Evolutionary conservation across 2,797 vertebrate genomes (phyloP).

Genomic region (Sebastes variabilis): DNA sequence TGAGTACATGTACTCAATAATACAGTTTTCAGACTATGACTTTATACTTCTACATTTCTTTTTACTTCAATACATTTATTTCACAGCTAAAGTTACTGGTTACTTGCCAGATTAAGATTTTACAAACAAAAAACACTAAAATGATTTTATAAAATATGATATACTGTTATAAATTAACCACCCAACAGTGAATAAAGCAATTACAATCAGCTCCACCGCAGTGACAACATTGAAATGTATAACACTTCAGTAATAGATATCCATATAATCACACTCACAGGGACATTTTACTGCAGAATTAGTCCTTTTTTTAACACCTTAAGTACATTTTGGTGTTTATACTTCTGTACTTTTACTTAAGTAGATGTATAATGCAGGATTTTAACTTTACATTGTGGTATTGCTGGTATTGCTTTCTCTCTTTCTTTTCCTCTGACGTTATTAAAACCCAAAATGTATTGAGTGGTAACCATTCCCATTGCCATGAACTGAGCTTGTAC

Average conservation of each 20-base stretch:
- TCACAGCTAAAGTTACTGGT: background rate
- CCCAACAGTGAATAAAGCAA: background rate
- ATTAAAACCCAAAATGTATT: background rate
- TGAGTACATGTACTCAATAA: background rate
- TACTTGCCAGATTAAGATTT: background rate
- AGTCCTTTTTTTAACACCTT: background rate
- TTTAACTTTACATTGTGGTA: background rate
- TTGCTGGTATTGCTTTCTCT: background rate
- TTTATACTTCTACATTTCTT: background rate
- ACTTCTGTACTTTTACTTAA: background rate
- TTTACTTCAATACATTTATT: background rate
- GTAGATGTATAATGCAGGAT: background rate
- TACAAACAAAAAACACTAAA: background rate
- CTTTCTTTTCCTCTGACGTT: background rate
- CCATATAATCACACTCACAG: background rate
- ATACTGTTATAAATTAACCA: background rate
- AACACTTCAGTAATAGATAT: background rate
- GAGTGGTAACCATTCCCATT: background rate
- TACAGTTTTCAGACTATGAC: background rate
- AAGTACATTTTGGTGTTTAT: background rate
- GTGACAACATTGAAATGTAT: background rate
- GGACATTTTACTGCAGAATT: background rate
- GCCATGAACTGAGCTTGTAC: background rate
- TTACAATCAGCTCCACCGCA: background rate
- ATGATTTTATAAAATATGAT: background rate